phyloP scores from a whole-genome alignment of 2,797 vertebrate species.

The Muscicapa comitata region DNA sequence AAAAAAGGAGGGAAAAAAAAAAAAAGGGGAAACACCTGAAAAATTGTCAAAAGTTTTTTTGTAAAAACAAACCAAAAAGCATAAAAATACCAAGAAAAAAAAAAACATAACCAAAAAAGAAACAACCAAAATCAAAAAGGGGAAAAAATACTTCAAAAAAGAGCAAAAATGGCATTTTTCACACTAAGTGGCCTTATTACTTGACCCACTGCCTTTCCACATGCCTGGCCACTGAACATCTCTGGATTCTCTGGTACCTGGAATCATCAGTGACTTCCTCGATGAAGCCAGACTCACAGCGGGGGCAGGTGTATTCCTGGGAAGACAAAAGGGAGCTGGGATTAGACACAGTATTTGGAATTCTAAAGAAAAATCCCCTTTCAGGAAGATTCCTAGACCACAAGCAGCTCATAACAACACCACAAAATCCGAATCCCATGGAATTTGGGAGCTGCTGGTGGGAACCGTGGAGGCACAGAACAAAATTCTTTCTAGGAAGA shows the following conservation, averaged over 20 bases:
- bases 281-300: conserved; percentile 95
- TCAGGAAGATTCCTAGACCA: no score
- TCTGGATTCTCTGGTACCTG: conserved; percentile 61
- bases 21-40: neutral
- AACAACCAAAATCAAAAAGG: neutral
- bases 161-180: neutral
- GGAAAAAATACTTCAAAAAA: neutral
- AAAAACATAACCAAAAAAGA: neutral
- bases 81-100: neutral
- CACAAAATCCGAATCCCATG: rapidly evolving
- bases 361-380: neutral
- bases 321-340: neutral
- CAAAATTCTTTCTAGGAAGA: neutral
- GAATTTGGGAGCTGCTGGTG: rapidly evolving
- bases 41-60: neutral
- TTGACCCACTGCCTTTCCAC: neutral
- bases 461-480: rapidly evolving
- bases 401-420: neutral
- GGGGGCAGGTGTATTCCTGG: conserved; percentile 93
- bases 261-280: conserved; percentile 97
- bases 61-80: neutral
- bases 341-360: neutral
- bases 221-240: neutral
- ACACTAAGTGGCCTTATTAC: neutral
- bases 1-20: neutral